A percentile compares a stretch with the other conserved stretches of the same genome.
phyloP scores from a whole-genome alignment of 2,888 invertebrate genomes.

The Lasioglossum marginatum region DNA sequence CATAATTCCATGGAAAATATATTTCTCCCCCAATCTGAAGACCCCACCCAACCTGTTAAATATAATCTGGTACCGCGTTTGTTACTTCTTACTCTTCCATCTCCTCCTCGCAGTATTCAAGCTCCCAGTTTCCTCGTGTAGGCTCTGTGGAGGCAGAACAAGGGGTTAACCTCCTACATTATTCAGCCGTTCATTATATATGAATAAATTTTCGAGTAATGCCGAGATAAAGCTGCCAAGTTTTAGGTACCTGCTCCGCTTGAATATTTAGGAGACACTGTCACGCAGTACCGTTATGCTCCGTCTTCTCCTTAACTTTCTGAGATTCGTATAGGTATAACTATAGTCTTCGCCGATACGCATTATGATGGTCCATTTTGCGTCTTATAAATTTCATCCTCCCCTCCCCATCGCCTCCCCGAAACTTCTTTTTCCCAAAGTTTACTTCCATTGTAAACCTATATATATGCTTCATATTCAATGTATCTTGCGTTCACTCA shows the following conservation, averaged over 20 bases:
- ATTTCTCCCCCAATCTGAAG: slow-evolving; percentile 74
- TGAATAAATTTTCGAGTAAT: slow-evolving; percentile 85
- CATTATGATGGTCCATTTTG: slow-evolving; percentile 38
- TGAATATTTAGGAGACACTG: slow-evolving; percentile 84
- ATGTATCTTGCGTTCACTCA: background rate
- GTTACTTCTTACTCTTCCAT: slow-evolving; percentile 80
- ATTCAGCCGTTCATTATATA: slow-evolving; percentile 84
- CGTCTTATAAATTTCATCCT: background rate
- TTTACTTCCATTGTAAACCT: background rate
- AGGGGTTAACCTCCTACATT: slow-evolving; percentile 84
- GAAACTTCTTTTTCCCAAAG: background rate
- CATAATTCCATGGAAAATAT: slow-evolving; percentile 81
- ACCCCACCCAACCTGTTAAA: slow-evolving; percentile 78
- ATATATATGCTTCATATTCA: background rate
- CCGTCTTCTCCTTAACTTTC: slow-evolving; percentile 80
- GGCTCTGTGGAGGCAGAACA: slow-evolving; percentile 82
- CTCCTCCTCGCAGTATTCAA: slow-evolving; percentile 71
- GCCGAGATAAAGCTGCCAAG: slow-evolving; percentile 85
- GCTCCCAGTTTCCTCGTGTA: slow-evolving; percentile 72
- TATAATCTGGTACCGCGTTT: slow-evolving; percentile 81
- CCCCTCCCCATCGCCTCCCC: no score
- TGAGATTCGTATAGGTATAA: slow-evolving; percentile 72
- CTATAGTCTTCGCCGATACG: slow-evolving; percentile 56
- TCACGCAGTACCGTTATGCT: slow-evolving; percentile 84
- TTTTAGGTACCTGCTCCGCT: slow-evolving; percentile 81